Percentiles rank a stretch among this genome's conserved stretches.
Conservation (phyloP, 2,888 invertebrate genomes). For the Andrena trimmerana region DNA sequence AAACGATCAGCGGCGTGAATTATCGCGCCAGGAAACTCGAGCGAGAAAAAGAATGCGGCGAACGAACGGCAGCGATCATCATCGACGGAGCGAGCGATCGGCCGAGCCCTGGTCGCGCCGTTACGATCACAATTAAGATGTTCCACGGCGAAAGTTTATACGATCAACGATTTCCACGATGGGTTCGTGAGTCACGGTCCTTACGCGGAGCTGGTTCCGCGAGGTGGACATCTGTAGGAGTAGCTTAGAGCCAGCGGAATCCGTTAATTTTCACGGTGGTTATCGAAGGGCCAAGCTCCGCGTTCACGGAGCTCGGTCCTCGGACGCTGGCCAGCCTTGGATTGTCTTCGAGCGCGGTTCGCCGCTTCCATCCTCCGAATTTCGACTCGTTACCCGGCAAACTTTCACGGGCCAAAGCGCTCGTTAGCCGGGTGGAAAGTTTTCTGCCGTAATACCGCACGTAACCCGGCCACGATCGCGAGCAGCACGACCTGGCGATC, state of each 20-base stretch:
- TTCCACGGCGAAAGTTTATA: slow-evolving; percentile 57
- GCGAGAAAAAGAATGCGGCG: slow-evolving; percentile 10
- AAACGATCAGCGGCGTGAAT: slow-evolving; percentile 47
- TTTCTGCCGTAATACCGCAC: slow-evolving; percentile 18
- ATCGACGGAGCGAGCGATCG: slow-evolving; percentile 48
- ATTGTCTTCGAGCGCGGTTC: slow-evolving; percentile 23
- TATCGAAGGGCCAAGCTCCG: slow-evolving; percentile 32
- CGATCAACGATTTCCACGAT: slow-evolving; percentile 46
- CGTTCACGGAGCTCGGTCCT: slow-evolving; percentile 36
- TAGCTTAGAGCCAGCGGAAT: slow-evolving; percentile 28
- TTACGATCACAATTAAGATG: slow-evolving; percentile 63
- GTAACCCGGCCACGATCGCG: slow-evolving; percentile 2
- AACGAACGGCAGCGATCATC: neutral
- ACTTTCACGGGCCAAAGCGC: slow-evolving; percentile 24
- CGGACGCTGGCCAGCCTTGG: slow-evolving; percentile 44
- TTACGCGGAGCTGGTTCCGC: slow-evolving; percentile 2
- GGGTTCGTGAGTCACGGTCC: slow-evolving; percentile 41
- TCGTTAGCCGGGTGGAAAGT: slow-evolving; percentile 50
- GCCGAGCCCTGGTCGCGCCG: slow-evolving; percentile 13
- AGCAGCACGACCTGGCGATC: neutral
- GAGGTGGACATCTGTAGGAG: slow-evolving; percentile 9
- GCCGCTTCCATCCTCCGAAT: slow-evolving; percentile 28
- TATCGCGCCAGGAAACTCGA: slow-evolving; percentile 46
- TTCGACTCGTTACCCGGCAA: slow-evolving; percentile 32
- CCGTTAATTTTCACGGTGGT: slow-evolving; percentile 50